Conservation (phyloP, 2,113 vertebrate genomes). For the Thamnophis sirtalis region DNA sequence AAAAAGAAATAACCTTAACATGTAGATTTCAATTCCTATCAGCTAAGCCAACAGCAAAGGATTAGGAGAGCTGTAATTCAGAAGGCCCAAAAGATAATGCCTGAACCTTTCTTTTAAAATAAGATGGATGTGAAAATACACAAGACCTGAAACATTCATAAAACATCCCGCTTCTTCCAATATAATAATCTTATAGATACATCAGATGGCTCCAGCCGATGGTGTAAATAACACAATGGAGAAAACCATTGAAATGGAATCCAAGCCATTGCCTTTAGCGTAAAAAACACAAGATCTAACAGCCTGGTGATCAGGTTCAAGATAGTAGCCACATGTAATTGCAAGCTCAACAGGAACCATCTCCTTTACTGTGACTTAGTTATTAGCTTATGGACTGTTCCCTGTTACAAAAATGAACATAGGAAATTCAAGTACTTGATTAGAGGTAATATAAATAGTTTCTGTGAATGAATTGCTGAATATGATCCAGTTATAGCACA, state of each 20-base stretch:
- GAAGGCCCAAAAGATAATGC: neutral
- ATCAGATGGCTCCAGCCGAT: neutral
- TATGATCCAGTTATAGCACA: neutral
- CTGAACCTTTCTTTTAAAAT: neutral
- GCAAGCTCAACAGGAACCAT: neutral
- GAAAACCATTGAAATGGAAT: constrained; percentile 4
- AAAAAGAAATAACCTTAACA: neutral
- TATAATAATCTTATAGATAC: neutral
- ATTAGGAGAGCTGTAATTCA: neutral
- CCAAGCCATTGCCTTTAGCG: neutral
- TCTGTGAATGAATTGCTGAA: neutral
- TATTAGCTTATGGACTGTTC: neutral
- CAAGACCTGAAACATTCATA: neutral
- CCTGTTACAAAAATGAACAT: neutral
- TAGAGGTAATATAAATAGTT: neutral
- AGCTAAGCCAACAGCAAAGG: neutral
- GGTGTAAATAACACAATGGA: neutral
- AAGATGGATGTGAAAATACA: neutral
- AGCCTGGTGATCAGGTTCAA: neutral
- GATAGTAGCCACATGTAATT: neutral
- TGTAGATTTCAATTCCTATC: neutral
- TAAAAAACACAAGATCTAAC: constrained; percentile 14
- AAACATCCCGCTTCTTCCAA: neutral
- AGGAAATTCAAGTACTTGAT: neutral
- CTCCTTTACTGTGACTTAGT: neutral